These are phyloP conservation scores for Physella acuta DNA, from an alignment of 1,140 invertebrate species.

Conservation along the genomic window DNA sequence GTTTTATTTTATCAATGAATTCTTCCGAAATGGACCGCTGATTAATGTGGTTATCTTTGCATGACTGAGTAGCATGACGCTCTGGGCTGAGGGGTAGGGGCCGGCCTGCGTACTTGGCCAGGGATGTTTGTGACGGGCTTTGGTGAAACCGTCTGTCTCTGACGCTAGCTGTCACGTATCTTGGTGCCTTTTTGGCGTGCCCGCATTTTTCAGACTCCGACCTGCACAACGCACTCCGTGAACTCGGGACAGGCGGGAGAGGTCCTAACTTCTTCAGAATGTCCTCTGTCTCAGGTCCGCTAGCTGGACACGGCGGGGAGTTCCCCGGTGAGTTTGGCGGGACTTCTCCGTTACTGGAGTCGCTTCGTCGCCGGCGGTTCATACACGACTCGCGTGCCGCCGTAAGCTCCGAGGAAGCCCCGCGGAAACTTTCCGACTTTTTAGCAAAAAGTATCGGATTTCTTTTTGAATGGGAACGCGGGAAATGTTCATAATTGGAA, in stretches of 20 bases:
- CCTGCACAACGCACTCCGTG: not conserved
- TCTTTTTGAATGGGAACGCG: not conserved
- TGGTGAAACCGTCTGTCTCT: no score
- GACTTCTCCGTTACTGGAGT: not conserved
- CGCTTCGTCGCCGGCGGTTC: not conserved
- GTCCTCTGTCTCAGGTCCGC: not conserved
- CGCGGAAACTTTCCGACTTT: slow-evolving; percentile 14
- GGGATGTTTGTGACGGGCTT: not conserved
- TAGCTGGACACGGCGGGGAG: not conserved
- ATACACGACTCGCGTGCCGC: not conserved
- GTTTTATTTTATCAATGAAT: no score
- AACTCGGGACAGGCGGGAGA: not conserved
- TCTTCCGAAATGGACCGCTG: no score
- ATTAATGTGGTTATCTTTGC: no score
- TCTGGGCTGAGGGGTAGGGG: not conserved
- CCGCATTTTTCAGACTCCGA: not conserved
- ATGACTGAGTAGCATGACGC: no score
- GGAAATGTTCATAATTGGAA: not conserved
- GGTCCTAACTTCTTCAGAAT: slow-evolving; percentile 13
- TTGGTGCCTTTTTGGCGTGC: not conserved
- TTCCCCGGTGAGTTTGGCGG: not conserved
- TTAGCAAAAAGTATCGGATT: not conserved
- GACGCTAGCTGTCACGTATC: not conserved
- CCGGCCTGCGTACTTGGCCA: not conserved
- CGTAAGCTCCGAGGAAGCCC: not conserved